Conservation (phyloP, 2,113 vertebrate species). For the Rissa tridactyla region DNA sequence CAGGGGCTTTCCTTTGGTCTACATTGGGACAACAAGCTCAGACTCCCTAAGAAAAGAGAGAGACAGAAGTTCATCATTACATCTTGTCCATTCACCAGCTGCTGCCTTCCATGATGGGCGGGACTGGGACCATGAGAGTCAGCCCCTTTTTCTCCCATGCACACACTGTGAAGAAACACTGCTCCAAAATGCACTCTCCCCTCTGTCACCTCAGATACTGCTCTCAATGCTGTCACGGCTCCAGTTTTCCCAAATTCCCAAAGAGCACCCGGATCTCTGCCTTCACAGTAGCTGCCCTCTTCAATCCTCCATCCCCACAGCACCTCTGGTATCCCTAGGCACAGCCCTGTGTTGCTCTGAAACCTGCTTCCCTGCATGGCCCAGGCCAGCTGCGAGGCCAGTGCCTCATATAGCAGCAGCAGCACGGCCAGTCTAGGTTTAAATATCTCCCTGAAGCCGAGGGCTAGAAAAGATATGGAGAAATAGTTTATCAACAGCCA, state of each 20-base stretch:
- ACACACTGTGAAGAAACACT: not conserved
- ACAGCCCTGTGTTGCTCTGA: not conserved
- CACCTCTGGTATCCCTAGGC: not conserved
- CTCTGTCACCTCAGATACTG: not conserved
- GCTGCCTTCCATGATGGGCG: not conserved
- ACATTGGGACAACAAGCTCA: not conserved
- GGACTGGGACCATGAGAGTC: no score
- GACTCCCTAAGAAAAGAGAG: not conserved
- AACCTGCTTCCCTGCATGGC: not conserved
- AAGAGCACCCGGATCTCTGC: not conserved
- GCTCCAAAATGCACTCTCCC: not conserved
- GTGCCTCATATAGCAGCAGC: not conserved
- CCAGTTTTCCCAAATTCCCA: not conserved
- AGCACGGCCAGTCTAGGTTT: not conserved
- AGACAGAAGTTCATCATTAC: not conserved
- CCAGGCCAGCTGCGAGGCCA: rapidly evolving
- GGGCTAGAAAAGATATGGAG: not conserved
- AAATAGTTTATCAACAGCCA: not conserved
- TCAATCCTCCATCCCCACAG: rapidly evolving
- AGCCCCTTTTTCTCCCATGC: not conserved
- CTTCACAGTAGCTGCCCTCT: not conserved
- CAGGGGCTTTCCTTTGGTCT: not conserved
- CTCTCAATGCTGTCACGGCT: not conserved
- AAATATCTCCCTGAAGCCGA: not conserved
- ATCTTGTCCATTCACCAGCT: not conserved